Percentiles rank a stretch among this genome's conserved stretches.
Conservation (phyloP, 2,888 invertebrate genomes). For the Linnaemya vulpina region DNA sequence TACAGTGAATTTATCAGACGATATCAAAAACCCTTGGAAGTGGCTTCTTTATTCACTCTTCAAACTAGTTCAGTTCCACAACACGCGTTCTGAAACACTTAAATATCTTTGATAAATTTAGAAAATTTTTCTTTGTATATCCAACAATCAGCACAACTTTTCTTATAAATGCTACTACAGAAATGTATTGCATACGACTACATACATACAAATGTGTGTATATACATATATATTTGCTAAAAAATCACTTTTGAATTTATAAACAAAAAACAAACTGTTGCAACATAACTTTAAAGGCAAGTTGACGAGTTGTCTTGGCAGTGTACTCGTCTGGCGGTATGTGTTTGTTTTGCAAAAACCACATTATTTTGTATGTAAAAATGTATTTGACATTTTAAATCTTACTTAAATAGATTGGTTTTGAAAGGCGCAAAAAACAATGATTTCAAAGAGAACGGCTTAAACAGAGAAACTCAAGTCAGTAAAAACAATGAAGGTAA, state of each 20-base stretch:
- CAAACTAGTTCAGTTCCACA: too few species aligned
- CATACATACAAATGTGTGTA: neutral
- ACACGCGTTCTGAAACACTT: too few species aligned
- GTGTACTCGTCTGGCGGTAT: slow-evolving; percentile 7
- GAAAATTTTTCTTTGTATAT: too few species aligned
- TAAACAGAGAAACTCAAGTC: neutral
- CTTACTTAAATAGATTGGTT: neutral
- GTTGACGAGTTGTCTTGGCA: slow-evolving; percentile 1
- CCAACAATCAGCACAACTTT: neutral
- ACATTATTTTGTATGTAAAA: slow-evolving; percentile 10
- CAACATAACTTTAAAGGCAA: slow-evolving; percentile 22
- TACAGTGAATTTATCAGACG: too few species aligned
- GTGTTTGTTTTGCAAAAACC: neutral
- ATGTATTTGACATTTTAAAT: slow-evolving; percentile 9
- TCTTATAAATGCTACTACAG: neutral
- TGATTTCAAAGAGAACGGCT: neutral
- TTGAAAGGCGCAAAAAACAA: neutral
- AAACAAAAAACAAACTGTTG: slow-evolving; percentile 4
- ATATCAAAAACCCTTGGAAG: too few species aligned
- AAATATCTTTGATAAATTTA: too few species aligned
- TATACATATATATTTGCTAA: neutral
- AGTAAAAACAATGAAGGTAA: neutral
- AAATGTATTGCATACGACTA: neutral
- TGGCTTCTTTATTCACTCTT: too few species aligned
- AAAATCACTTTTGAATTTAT: slow-evolving; percentile 10